Conservation (phyloP, 2,113 vertebrate species). For the Sterrhoptilus dennistouni region DNA sequence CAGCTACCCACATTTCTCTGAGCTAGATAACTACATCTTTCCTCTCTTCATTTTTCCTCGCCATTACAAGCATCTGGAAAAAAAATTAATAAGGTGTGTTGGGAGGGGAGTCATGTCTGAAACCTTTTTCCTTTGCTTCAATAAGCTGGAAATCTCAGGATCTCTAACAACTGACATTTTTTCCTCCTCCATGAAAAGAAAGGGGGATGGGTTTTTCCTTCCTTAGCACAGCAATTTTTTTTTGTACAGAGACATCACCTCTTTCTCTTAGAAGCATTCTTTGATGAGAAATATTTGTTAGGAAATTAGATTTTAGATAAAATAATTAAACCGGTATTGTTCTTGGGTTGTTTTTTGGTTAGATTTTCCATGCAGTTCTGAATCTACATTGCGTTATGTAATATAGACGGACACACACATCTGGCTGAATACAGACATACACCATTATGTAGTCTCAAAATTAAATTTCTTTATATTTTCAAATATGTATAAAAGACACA, state of each 20-base stretch:
- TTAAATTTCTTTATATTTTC: background rate
- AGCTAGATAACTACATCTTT: conserved; percentile 40
- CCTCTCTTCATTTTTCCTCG: conserved; percentile 30
- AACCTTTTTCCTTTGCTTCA: background rate
- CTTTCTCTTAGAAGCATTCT: background rate
- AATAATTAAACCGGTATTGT: background rate
- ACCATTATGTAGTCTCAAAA: background rate
- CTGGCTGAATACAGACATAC: background rate
- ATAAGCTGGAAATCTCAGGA: background rate
- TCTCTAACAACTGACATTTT: background rate
- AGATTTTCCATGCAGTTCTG: background rate
- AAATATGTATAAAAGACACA: background rate
- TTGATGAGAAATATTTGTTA: background rate
- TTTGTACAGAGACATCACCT: background rate
- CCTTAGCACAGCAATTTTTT: background rate
- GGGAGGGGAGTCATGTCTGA: background rate
- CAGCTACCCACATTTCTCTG: background rate
- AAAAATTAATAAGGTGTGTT: conserved; percentile 34
- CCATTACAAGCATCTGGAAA: conserved; percentile 5
- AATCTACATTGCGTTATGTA: background rate
- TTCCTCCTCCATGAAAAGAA: background rate
- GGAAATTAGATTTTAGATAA: background rate
- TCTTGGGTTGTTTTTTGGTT: background rate
- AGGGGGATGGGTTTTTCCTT: background rate
- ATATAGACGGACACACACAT: background rate